Evolutionary conservation across 2,797 vertebrate species (phyloP).

Genomic region (Staurois parvus): DNA sequence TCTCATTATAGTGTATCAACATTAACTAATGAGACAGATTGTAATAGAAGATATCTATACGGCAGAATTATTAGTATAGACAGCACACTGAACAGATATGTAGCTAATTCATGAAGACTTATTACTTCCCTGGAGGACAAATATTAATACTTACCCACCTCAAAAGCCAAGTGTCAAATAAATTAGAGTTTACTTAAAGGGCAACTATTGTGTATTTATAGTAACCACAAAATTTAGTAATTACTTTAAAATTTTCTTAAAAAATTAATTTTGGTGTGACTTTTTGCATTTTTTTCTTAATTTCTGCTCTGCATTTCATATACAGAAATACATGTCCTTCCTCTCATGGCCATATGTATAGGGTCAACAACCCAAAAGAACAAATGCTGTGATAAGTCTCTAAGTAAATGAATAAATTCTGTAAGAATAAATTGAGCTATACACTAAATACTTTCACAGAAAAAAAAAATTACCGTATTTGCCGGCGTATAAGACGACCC

Average conservation of each 20-base stretch:
- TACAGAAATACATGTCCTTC: too few relatives aligned
- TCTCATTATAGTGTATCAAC: constrained; percentile 49
- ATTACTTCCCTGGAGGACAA: constrained; percentile 38
- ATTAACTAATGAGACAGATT: constrained; percentile 44
- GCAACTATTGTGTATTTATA: background rate
- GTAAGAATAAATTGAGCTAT: too few relatives aligned
- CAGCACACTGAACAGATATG: constrained; percentile 36
- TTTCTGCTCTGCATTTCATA: too few relatives aligned
- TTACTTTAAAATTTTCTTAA: background rate
- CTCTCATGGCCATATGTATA: too few relatives aligned
- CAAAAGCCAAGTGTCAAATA: background rate
- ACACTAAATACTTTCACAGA: too few relatives aligned
- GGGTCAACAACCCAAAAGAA: too few relatives aligned
- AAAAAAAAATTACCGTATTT: too few relatives aligned
- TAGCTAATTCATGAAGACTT: constrained; percentile 41
- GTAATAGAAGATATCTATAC: constrained; percentile 49
- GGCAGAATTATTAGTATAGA: constrained; percentile 41
- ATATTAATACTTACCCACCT: constrained; percentile 29
- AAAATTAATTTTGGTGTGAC: too few relatives aligned
- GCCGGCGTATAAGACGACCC: too few relatives aligned
- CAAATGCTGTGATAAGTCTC: too few relatives aligned
- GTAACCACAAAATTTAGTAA: background rate
- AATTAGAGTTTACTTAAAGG: background rate
- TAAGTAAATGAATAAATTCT: too few relatives aligned
- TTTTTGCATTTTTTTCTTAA: too few relatives aligned